Conservation (phyloP, 2,113 vertebrate species). For the Clupea harengus region DNA sequence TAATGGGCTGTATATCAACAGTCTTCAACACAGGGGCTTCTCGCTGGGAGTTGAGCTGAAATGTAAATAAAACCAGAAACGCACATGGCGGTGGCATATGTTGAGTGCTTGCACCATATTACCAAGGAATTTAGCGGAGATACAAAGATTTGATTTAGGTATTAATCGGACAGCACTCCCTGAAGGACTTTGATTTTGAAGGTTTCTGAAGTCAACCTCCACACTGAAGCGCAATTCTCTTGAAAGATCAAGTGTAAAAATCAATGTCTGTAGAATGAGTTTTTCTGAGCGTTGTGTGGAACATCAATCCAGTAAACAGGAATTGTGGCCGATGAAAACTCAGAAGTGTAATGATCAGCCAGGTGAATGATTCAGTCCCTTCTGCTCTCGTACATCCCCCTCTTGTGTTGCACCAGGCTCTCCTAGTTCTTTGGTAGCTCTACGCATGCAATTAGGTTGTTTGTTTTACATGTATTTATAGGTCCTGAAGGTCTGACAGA, state of each 20-base stretch:
- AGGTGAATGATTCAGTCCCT: neutral
- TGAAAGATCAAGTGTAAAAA: too few relatives aligned
- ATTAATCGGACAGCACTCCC: neutral
- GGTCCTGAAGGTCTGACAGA: constrained; percentile 58
- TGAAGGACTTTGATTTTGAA: neutral
- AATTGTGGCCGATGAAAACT: neutral
- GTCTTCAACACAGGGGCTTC: neutral
- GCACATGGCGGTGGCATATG: neutral
- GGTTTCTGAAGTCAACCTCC: too few relatives aligned
- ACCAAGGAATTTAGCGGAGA: neutral
- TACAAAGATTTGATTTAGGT: neutral
- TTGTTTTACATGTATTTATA: constrained; percentile 72
- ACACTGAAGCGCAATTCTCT: too few relatives aligned
- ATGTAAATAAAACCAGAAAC: neutral
- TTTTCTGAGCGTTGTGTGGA: neutral
- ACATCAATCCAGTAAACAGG: neutral
- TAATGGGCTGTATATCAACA: neutral
- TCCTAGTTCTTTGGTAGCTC: constrained; percentile 30
- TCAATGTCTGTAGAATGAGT: too few relatives aligned
- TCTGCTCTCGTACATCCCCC: neutral
- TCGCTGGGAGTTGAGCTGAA: neutral
- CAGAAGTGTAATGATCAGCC: neutral
- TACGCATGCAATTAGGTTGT: constrained; percentile 66
- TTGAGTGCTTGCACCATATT: neutral
- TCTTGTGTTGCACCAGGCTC: constrained; percentile 25